These are phyloP conservation scores for Ceratothoa steindachneri DNA, from an alignment of 2,888 invertebrate genomes.

Conservation along the genomic window DNA sequence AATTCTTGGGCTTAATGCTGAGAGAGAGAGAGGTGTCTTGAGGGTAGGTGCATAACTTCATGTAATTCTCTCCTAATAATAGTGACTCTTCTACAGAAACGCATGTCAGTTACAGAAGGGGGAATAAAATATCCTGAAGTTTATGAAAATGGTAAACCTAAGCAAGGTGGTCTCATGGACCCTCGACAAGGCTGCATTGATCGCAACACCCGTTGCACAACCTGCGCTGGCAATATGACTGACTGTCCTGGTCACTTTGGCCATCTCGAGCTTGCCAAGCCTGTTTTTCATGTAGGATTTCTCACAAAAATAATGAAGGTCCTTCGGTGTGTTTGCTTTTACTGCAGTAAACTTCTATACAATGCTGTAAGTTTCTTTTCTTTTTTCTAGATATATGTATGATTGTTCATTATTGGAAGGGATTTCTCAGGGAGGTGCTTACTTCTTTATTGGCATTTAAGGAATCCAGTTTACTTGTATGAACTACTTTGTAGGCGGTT, in stretches of 20 bases:
- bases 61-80: no score
- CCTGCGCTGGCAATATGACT: conserved; percentile 92
- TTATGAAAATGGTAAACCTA: conserved; percentile 96
- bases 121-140: conserved; percentile 96
- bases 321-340: conserved; percentile 97
- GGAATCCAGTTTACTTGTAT: no score
- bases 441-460: no score
- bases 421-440: no score
- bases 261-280: conserved; percentile 95
- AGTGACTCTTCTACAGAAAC: conserved; percentile 60
- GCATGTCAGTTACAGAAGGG: conserved; percentile 96
- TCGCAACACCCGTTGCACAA: conserved; percentile 71
- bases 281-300: conserved; percentile 97
- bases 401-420: no score
- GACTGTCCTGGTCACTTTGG: conserved; percentile 99
- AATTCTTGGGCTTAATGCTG: no score
- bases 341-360: conserved; percentile 93
- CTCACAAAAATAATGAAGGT: conserved; percentile 95
- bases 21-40: no score
- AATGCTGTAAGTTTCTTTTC: conserved; percentile 62
- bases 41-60: no score
- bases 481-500: no score
- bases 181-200: conserved; percentile 61
- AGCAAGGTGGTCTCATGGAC: conserved; percentile 97
- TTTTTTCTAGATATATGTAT: conserved; percentile 1